Conservation (phyloP, 2,797 vertebrate species). For the Uromys caudimaculatus region DNA sequence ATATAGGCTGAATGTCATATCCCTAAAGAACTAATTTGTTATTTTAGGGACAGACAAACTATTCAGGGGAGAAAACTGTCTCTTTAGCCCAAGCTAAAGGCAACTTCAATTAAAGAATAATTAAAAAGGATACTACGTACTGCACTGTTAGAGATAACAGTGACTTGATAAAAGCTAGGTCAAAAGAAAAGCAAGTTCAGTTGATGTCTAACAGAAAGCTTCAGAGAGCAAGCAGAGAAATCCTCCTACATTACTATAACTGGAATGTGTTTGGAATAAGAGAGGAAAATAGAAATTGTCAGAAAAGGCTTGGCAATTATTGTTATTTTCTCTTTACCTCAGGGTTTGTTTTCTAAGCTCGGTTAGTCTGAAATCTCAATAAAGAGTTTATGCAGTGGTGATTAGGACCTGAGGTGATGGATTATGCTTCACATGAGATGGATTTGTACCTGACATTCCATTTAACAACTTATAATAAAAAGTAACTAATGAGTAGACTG, state of each 20-base stretch:
- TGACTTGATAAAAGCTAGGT: slow-evolving; percentile 48
- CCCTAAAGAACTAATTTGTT: slow-evolving; percentile 47
- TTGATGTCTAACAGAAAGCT: slow-evolving; percentile 42
- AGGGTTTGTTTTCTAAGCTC: slow-evolving; percentile 52
- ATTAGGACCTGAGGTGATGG: slow-evolving; percentile 40
- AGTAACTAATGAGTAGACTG: slow-evolving; percentile 1
- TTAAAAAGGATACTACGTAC: slow-evolving; percentile 46
- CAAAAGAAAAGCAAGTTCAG: slow-evolving; percentile 41
- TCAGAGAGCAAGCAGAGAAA: slow-evolving; percentile 1
- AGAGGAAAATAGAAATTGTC: slow-evolving; percentile 36
- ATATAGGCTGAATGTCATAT: slow-evolving; percentile 21
- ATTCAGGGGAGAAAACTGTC: slow-evolving; percentile 35
- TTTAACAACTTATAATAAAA: slow-evolving; percentile 62
- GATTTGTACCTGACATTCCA: slow-evolving; percentile 42
- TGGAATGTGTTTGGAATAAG: slow-evolving; percentile 3
- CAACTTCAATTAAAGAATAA: slow-evolving; percentile 62
- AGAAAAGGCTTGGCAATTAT: slow-evolving; percentile 55
- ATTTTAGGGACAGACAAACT: slow-evolving; percentile 45
- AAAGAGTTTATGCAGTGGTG: slow-evolving; percentile 29
- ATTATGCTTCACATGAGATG: slow-evolving; percentile 42
- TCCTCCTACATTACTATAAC: slow-evolving; percentile 15
- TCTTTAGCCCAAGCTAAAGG: slow-evolving; percentile 41
- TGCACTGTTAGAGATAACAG: slow-evolving; percentile 19
- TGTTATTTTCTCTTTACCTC: slow-evolving; percentile 10
- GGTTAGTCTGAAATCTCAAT: slow-evolving; percentile 41